Conservation (phyloP, 2,797 vertebrate species). For the Crocodylus rhombifer region DNA sequence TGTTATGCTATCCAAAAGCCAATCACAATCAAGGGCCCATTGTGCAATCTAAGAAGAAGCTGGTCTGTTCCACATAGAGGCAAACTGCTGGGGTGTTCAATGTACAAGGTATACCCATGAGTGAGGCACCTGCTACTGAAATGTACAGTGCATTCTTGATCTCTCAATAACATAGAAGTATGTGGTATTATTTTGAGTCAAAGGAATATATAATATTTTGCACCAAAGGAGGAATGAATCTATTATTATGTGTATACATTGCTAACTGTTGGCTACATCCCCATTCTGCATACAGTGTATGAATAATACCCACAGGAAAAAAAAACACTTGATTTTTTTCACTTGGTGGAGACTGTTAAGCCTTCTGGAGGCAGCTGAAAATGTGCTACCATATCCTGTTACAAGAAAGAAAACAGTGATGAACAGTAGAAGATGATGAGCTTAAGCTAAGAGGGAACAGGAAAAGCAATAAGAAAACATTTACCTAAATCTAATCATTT, state of each 20-base stretch:
- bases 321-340: not conserved
- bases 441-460: not conserved
- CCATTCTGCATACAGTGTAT: not conserved
- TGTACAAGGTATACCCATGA: not conserved
- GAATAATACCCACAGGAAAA: not conserved
- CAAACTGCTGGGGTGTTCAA: not conserved
- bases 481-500: constrained; percentile 47
- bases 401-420: not conserved
- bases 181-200: not conserved
- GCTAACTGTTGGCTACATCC: not conserved
- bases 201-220: not conserved
- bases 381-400: not conserved
- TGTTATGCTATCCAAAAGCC: not conserved
- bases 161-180: not conserved
- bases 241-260: not conserved
- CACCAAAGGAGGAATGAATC: constrained; percentile 5
- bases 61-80: not conserved
- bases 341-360: not conserved
- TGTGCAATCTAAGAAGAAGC: not conserved
- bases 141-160: not conserved
- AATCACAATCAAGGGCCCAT: constrained; percentile 1
- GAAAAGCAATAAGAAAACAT: constrained; percentile 40
- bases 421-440: not conserved
- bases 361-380: not conserved
- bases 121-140: not conserved